Evolutionary conservation across 2,888 invertebrate species (phyloP).

Genomic region (Nephrotoma flavescens): DNA sequence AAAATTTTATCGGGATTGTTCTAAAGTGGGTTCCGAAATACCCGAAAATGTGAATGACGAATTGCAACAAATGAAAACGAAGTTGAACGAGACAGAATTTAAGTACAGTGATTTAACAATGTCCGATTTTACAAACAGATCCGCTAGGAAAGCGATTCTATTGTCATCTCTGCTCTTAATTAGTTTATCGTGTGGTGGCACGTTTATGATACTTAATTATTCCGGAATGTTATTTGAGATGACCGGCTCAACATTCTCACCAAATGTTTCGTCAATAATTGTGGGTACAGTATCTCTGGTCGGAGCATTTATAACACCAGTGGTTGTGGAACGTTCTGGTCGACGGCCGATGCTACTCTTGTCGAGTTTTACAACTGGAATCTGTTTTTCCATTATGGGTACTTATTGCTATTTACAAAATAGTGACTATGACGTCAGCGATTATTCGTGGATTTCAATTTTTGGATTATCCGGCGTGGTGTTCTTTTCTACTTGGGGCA

Average conservation of each 20-base stretch:
- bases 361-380: slow-evolving; percentile 23
- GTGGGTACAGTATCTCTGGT: slow-evolving; percentile 20
- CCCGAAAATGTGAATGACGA: background rate
- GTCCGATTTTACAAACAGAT: background rate
- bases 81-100: background rate
- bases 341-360: slow-evolving; percentile 18
- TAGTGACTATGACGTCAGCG: slow-evolving; percentile 16
- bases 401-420: slow-evolving; percentile 19
- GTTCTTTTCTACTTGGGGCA: slow-evolving; percentile 24
- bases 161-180: background rate
- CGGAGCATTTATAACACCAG: slow-evolving; percentile 15
- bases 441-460: slow-evolving; percentile 25
- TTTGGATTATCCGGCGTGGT: slow-evolving; percentile 26
- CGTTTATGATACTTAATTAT: slow-evolving; percentile 28
- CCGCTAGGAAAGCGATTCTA: background rate
- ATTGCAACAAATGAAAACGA: background rate
- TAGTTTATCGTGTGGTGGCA: slow-evolving; percentile 22
- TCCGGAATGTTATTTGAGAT: slow-evolving; percentile 25
- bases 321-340: slow-evolving; percentile 26
- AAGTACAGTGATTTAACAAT: background rate
- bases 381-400: slow-evolving; percentile 22
- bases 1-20: background rate
- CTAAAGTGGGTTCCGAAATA: background rate
- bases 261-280: slow-evolving; percentile 24
- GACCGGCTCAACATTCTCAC: slow-evolving; percentile 24